Base-by-base conservation (phyloP, 2,888 invertebrate species). In the Ormyrus rosae region DNA sequence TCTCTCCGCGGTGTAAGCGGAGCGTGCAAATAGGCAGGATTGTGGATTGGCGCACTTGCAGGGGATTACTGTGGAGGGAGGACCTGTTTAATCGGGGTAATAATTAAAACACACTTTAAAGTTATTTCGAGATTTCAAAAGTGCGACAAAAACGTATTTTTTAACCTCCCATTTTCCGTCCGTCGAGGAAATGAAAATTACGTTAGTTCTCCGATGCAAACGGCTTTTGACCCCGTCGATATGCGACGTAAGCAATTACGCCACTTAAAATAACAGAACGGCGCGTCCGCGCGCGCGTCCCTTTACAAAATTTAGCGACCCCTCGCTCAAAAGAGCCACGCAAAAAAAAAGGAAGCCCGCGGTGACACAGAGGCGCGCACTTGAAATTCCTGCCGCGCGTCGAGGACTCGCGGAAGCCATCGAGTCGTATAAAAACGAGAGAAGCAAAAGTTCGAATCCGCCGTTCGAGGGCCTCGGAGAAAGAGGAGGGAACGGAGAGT, bases 381-480 rank as follows among this genome's bases (percentile, higher is more conserved):
- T 78, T 61, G 67, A 78, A 53, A 65, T 65, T 60, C 61, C 72
- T 8, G 46, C 46, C 7, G 8, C 55, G 55, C 51, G 13, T 46
- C 13, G 63, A n/a, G 58, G 55, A 19, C 55, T 56, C 48, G 50
- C 48, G 46, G 55, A 51, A 77, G n/a, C 46, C 70, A 55, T 53
- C 50, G 64, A 65, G 46, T 45, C 60, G 48, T 72, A 67, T 72
- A 72, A 19, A 19, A 19, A 19, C 19, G 19, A 19, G 19, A 19
- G 19, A 19, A 0, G 53, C 67, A 60, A 61, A 51, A 65, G 65
- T 56, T 70, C 19, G 51, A 53, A 48, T 68, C 68, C 56, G 61
- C 34, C 11, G 46, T 19, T 19, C 1, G 19, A 19, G 19, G 19
- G 19, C 19, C 19, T 1, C 19, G 2, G 19, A 19, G 45, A 8